Evolutionary conservation across 2,888 invertebrate species (phyloP).

Genomic region (Noctuana brunneofusca): DNA sequence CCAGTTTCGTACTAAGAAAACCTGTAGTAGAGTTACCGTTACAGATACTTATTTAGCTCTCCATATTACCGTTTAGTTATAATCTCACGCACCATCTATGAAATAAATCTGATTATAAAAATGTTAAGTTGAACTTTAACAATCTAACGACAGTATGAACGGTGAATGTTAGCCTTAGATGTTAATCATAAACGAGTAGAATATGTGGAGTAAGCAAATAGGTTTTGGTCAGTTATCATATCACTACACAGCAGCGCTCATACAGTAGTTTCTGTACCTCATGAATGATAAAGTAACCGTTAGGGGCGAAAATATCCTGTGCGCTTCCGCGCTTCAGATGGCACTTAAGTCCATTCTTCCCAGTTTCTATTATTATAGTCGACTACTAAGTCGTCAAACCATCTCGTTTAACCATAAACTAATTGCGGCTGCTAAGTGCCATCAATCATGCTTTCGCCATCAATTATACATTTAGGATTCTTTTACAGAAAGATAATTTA

Average conservation of each 20-base stretch:
- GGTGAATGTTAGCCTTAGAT: background rate
- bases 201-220: too few relatives aligned
- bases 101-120: slow-evolving; percentile 10
- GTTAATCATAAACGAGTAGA: too few relatives aligned
- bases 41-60: background rate
- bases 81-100: slow-evolving; percentile 23
- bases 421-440: background rate
- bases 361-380: background rate
- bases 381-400: background rate
- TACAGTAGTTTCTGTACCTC: background rate
- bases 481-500: background rate
- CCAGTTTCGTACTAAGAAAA: background rate
- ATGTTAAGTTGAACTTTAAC: background rate
- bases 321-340: background rate
- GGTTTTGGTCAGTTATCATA: too few relatives aligned
- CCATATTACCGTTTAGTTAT: slow-evolving; percentile 1
- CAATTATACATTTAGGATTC: background rate
- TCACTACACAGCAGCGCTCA: too few relatives aligned
- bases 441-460: background rate
- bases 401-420: background rate
- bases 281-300: background rate
- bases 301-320: background rate
- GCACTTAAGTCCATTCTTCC: background rate
- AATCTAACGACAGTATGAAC: background rate
- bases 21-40: background rate